Conservation (phyloP, 2,113 vertebrate species). For the Ahaetulla prasina region DNA sequence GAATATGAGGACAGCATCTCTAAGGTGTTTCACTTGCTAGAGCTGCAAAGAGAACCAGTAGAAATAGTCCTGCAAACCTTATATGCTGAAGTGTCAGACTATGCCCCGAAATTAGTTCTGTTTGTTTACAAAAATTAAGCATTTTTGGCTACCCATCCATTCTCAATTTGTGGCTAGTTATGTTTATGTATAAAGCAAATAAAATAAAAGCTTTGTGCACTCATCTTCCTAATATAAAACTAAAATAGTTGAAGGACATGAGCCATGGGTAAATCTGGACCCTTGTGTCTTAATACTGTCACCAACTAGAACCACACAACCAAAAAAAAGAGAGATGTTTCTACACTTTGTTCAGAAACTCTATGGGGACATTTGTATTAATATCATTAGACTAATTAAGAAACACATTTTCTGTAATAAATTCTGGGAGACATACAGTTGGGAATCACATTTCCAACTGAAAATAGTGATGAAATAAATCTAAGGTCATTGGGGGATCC, state of each 20-base stretch:
- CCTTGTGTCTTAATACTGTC: not conserved
- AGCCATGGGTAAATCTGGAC: not conserved
- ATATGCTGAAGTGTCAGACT: not conserved
- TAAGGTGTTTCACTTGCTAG: not conserved
- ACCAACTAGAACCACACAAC: not conserved
- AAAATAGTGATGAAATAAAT: not conserved
- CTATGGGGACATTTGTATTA: not conserved
- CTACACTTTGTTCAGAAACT: not conserved
- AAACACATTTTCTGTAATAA: not conserved
- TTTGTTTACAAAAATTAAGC: not conserved
- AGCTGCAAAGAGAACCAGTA: not conserved
- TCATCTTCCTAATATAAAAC: not conserved
- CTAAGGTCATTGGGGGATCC: not conserved
- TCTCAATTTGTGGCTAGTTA: not conserved
- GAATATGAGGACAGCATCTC: conserved; percentile 43
- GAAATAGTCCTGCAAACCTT: not conserved
- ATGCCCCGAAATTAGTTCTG: not conserved
- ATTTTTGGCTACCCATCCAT: not conserved
- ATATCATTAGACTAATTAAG: not conserved
- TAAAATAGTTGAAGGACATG: not conserved
- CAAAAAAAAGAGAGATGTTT: not conserved
- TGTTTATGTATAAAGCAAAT: not conserved
- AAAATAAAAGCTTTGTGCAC: not conserved
- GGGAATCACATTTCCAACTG: not conserved
- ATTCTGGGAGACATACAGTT: not conserved